Base-by-base conservation (phyloP, 2,888 invertebrate genomes). In the Drosophila merina region DNA sequence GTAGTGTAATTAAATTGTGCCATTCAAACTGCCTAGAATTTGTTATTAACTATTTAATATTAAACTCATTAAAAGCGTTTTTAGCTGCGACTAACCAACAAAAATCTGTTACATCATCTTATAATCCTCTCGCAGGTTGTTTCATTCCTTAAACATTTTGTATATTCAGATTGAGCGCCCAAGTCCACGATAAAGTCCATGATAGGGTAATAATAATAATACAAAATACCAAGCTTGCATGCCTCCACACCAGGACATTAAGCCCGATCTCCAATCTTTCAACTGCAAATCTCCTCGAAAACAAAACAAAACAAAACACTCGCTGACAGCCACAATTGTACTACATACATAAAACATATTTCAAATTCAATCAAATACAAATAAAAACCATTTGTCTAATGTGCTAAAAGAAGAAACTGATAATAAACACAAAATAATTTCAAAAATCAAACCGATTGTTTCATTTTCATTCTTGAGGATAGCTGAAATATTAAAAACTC, bases 11-110 rank as follows among this genome's bases (percentile, higher is more conserved):
- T 57, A 54, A 64, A 62, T 68, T 79, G 69, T 86, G 78, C 78
- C 73, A 79, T 76, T 70, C 57, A 44, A 82, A 72, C 70, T 75
- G 68, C 64, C 72, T 69, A 72, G 62, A 57, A 75, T 78, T 75
- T 79, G 86, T 83, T 86, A 79, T 76, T 68, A 72, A 62, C 83
- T 82, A 71, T 75, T 79, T 72, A 85, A 63, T 57, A 72, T 51
- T 33, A 25, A 55, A 54, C 55, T 62, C 57, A 71, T 57, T 56
- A 51, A 57, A 36, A 59, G 66, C 57, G 48, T 48, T 55, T 57
- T 74, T 76, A 55, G 33, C 49, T 20, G 38, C 70, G 47, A 59
- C 72, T 50, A 60, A 50, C 51, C 40, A 50, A 9, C 20, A 20
- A 30, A 48, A 33, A 31, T 59, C 38, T 54, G 44, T 59, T 50